These are phyloP conservation scores for Elysia crispata DNA, from an alignment of 2,888 invertebrate species.

Conservation along the genomic window DNA sequence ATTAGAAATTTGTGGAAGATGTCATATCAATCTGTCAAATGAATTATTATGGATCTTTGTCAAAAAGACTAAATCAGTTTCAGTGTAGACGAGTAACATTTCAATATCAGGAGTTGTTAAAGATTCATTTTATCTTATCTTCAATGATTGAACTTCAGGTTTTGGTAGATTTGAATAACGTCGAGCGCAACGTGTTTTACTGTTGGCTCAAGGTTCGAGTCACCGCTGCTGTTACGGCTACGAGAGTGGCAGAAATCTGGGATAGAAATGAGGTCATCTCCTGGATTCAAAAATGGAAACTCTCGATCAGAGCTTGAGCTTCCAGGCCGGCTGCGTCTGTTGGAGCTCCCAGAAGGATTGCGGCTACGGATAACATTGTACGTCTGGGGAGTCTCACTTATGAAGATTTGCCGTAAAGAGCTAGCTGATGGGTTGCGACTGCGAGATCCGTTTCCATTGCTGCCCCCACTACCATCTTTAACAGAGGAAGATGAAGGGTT, in stretches of 20 bases:
- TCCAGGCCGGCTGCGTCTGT: constrained; percentile 35
- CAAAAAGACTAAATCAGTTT: too few species aligned
- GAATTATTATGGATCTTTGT: too few species aligned
- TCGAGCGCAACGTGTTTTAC: background rate
- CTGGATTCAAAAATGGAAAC: background rate
- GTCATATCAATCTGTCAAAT: too few species aligned
- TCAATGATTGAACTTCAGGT: too few species aligned
- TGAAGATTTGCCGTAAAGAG: constrained; percentile 9
- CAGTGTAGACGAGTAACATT: too few species aligned
- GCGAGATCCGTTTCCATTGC: constrained; percentile 3
- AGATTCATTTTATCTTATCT: too few species aligned
- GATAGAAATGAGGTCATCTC: constrained; percentile 27
- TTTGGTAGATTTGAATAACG: too few species aligned
- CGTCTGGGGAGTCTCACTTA: background rate
- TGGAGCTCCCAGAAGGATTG: constrained; percentile 46
- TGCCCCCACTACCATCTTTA: constrained; percentile 11
- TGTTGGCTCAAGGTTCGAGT: constrained; percentile 39
- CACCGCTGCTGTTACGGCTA: constrained; percentile 45
- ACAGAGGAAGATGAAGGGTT: constrained; percentile 43
- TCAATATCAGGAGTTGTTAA: too few species aligned
- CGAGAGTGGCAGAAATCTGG: constrained; percentile 21
- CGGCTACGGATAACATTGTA: constrained; percentile 31
- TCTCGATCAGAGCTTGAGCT: constrained; percentile 48
- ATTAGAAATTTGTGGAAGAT: too few species aligned
- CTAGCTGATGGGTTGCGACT: constrained; percentile 42